Evolutionary conservation across 2,888 invertebrate genomes (phyloP), one percentile per base, ranked within the genome.

Genomic region (Zootermopsis nevadensis): DNA sequence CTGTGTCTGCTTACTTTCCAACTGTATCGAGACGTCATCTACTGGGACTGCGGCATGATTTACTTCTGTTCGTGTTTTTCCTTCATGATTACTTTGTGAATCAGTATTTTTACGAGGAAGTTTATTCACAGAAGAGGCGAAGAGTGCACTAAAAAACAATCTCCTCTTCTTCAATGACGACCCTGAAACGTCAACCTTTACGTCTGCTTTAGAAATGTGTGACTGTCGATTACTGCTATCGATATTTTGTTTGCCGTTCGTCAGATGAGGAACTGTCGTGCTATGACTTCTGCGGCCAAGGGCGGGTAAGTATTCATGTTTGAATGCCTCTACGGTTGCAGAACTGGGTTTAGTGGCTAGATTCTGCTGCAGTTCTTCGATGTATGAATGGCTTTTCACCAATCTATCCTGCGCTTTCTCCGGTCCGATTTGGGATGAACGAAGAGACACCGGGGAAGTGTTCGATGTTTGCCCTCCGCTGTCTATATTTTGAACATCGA

Each of bases 331-430:
- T n/a, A 82, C 81, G 15, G 84, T 82, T 76, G 82, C 80, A 24
- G 80, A 30, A 42, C 83, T 84, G 31, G 83, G 81, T 53, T 83
- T 80, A 22, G 85, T 83, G 10, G 83, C 77, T 19, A 85, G 81
- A 53, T 74, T 85, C 30, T 81, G 77, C 76, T 85, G 85, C 38
- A 85, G 81, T 24, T 77, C 74, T 66, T 84, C 85, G 30, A 85
- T 84, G 48, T 81, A 55, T 15, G 81, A 69, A 67, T 84, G 83
- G 35, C 84, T 84, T 19, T 66, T 72, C 24, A 60, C 33, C 31
- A 83, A 60, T 30, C 81, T 33, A 31, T 81, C 72, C 15, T 82
- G 77, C 12, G 82, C 33, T n/a, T 60, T 77, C 31, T 81, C 77
- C 15, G 30, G 2, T 0, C 15, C 42, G 3, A 30, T 48, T 12